phyloP scores from a whole-genome alignment of 2,797 vertebrate species.

The Astyanax mexicanus region DNA sequence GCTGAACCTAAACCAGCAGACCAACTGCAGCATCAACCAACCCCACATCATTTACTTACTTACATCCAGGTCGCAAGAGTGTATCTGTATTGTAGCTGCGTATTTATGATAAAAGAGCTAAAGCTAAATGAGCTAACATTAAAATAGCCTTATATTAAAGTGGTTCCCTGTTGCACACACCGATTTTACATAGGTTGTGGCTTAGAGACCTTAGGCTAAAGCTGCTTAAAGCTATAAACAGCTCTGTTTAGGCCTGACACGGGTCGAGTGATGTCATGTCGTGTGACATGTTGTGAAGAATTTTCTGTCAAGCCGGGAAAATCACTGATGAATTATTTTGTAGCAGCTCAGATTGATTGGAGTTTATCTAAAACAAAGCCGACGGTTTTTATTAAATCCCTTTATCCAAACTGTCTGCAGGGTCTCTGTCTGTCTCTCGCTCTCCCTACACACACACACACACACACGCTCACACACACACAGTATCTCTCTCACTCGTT shows the following conservation, averaged over 20 bases:
- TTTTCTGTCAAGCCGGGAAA: background rate
- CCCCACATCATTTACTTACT: no score
- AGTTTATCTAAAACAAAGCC: constrained; percentile 18
- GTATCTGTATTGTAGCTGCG: no score
- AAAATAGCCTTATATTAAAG: no score
- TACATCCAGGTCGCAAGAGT: no score
- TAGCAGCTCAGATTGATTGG: background rate
- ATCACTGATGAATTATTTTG: constrained; percentile 22
- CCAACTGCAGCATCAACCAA: no score
- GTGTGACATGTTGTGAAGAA: background rate
- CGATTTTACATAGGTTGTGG: background rate
- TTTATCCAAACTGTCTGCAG: constrained; percentile 6
- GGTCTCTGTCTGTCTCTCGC: background rate
- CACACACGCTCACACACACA: background rate
- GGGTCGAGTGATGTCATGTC: background rate
- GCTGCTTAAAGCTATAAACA: background rate
- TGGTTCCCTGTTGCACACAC: background rate
- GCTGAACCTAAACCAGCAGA: no score
- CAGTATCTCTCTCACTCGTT: background rate
- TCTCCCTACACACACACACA: no score
- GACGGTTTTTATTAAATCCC: background rate
- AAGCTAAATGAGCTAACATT: no score
- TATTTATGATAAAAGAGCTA: no score
- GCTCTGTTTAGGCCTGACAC: background rate
- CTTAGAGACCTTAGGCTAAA: background rate